These are phyloP conservation scores for Imbricaverruca yamaguchii DNA, from an alignment of 2,888 invertebrate genomes.

Conservation along the genomic window DNA sequence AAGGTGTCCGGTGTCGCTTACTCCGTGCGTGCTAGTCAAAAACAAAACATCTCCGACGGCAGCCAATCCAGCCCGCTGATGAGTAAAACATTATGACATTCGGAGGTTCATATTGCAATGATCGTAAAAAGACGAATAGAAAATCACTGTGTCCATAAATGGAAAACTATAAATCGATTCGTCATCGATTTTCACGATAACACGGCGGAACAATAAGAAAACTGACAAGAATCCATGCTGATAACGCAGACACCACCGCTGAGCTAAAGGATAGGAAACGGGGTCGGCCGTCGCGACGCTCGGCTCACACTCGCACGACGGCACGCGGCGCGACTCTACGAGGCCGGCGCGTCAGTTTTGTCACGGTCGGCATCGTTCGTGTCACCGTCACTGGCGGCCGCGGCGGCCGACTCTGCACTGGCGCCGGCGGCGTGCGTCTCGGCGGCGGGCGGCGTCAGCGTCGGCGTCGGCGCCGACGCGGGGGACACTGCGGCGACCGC, in stretches of 20 bases:
- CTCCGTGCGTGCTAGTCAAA: background rate
- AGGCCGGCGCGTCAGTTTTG: background rate
- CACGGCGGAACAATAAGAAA: constrained; percentile 9
- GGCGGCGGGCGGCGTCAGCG: background rate
- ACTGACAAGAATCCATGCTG: constrained; percentile 13
- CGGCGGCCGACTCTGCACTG: background rate
- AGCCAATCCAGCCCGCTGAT: background rate
- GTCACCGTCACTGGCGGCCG: background rate
- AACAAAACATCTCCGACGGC: constrained; percentile 2
- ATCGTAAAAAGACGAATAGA: constrained; percentile 21
- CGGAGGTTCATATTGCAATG: constrained; percentile 20
- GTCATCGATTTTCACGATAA: constrained; percentile 10
- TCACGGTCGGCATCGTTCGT: background rate
- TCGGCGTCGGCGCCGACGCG: background rate
- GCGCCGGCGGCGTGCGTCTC: background rate
- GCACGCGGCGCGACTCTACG: background rate
- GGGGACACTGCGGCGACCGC: background rate
- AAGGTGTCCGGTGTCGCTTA: background rate
- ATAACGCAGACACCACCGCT: constrained; percentile 11
- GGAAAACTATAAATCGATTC: constrained; percentile 20
- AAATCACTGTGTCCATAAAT: constrained; percentile 20
- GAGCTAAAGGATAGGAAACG: constrained; percentile 20
- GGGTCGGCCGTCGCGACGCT: background rate
- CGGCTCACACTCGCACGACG: background rate
- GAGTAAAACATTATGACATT: constrained; percentile 22